A percentile compares a stretch with the other conserved stretches of the same genome.
Evolutionary conservation across 1,140 invertebrate genomes (phyloP).

Genomic region (Nasonia vitripennis): DNA sequence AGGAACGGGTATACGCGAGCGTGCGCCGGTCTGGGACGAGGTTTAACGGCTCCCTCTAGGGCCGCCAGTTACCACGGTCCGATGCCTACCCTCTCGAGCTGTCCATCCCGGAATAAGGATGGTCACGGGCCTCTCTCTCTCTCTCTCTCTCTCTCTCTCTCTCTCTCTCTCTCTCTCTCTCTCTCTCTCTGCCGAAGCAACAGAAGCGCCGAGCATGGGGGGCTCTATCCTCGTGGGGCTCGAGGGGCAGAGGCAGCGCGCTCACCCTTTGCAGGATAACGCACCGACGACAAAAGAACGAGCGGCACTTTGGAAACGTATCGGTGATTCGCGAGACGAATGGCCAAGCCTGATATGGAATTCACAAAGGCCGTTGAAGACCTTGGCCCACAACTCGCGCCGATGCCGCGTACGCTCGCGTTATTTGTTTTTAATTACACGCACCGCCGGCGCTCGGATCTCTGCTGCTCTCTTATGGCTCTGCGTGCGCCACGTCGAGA

Average conservation of each 20-base stretch:
- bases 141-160: no score
- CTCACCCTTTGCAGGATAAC: background rate
- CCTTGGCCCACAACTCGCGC: background rate
- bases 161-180: no score
- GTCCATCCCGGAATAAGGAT: constrained; percentile 73
- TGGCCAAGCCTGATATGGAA: constrained; percentile 2
- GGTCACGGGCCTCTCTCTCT: constrained; percentile 53
- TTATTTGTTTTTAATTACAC: constrained; percentile 25
- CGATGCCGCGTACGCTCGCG: background rate
- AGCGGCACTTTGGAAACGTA: background rate
- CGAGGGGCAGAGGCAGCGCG: background rate
- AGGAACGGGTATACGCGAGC: constrained; percentile 45
- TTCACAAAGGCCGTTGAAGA: background rate
- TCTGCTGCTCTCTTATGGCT: background rate
- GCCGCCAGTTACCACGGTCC: constrained; percentile 74
- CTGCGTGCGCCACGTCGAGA: background rate
- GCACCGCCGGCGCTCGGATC: background rate
- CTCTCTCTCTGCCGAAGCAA: constrained; percentile 21
- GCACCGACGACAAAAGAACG: constrained; percentile 8
- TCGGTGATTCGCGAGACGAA: background rate
- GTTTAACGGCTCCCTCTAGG: constrained; percentile 75
- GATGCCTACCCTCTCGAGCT: constrained; percentile 74
- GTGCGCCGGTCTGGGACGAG: constrained; percentile 62
- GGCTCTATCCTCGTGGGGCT: background rate
- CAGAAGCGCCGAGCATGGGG: background rate